A percentile compares a stretch with the other conserved stretches of the same genome.
Evolutionary conservation across 2,797 vertebrate genomes (phyloP).

Genomic region (Xenops minutus): DNA sequence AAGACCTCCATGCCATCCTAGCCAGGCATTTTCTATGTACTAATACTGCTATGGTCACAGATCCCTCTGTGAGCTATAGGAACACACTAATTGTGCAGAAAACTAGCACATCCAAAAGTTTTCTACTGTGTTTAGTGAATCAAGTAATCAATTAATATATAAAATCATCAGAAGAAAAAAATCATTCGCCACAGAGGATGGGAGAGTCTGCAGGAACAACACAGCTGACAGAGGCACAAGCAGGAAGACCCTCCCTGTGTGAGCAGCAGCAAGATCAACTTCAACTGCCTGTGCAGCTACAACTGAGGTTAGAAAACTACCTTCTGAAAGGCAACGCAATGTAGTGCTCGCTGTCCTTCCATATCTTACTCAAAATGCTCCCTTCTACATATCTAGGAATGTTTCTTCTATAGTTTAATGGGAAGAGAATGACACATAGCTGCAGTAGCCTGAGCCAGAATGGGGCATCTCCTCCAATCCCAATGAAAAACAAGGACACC

Average conservation of each 20-base stretch:
- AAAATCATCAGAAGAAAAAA: neutral
- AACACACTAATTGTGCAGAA: neutral
- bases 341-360: neutral
- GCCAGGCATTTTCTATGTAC: neutral
- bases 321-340: neutral
- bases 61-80: neutral
- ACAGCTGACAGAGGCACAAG: neutral
- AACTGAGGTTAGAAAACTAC: neutral
- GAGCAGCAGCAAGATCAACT: neutral
- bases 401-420: neutral
- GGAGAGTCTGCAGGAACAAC: neutral
- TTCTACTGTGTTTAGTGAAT: neutral
- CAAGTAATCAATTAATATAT: neutral
- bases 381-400: neutral
- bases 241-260: neutral
- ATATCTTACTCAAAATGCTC: neutral
- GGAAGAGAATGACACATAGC: neutral
- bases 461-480: rapidly evolving
- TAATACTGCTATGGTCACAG: neutral
- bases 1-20: neutral
- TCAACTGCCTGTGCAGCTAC: neutral
- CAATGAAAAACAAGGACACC: neutral
- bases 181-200: neutral
- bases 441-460: neutral
- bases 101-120: neutral